These are phyloP conservation scores for Drosophila ogumai DNA, from an alignment of 1,140 invertebrate genomes.

Conservation along the genomic window DNA sequence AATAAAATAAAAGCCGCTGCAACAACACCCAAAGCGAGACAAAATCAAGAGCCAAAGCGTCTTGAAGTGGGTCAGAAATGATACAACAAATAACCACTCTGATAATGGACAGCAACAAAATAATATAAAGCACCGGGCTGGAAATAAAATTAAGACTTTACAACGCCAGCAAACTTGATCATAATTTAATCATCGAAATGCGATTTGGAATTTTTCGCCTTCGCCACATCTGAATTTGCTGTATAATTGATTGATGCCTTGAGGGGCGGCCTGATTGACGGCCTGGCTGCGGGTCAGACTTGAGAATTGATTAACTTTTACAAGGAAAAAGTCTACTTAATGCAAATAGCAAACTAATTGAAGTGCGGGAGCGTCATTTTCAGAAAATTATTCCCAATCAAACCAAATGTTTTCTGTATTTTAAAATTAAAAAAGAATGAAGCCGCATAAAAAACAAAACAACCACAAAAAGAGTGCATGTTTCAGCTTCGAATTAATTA, in stretches of 20 bases:
- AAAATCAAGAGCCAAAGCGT: slow-evolving; percentile 14
- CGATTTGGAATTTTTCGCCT: slow-evolving; percentile 20
- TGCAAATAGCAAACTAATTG: no score
- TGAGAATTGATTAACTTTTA: no score
- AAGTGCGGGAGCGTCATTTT: no score
- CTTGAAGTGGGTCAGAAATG: slow-evolving; percentile 70
- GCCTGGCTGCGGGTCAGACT: no score
- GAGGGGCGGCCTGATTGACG: no score
- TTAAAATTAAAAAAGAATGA: background rate
- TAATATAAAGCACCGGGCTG: no score
- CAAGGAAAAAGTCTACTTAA: no score
- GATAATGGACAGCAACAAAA: no score
- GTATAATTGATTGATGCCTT: slow-evolving; percentile 59
- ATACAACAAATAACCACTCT: slow-evolving; percentile 41
- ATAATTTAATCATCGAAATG: slow-evolving; percentile 68
- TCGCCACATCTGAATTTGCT: slow-evolving; percentile 31
- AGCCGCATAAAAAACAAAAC: background rate
- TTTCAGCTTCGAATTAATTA: slow-evolving; percentile 3
- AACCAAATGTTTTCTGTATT: no score
- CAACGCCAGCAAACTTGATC: slow-evolving; percentile 48
- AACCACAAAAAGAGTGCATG: background rate
- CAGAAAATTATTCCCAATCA: no score
- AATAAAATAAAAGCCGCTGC: slow-evolving; percentile 63
- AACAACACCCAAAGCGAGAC: slow-evolving; percentile 49
- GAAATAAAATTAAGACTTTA: slow-evolving; percentile 27